Evolutionary conservation across 2,888 invertebrate genomes (phyloP).

Genomic region (Pachymerium ferrugineum): DNA sequence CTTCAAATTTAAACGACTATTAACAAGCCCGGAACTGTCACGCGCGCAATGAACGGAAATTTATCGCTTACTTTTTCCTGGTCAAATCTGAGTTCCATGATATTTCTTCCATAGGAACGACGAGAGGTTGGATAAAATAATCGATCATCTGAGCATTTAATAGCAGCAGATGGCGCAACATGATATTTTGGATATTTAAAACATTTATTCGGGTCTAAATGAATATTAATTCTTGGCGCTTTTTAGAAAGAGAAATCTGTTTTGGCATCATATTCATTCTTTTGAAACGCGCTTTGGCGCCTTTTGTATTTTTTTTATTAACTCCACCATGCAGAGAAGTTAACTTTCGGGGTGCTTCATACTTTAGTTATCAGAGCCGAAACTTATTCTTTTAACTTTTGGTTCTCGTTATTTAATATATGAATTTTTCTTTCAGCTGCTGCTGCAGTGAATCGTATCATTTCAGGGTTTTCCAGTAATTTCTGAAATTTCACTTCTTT

Average conservation of each 20-base stretch:
- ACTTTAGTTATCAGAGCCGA: constrained; percentile 58
- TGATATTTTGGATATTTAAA: no score
- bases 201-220: background rate
- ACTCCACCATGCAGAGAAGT: background rate
- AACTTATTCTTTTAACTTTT: constrained; percentile 56
- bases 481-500: background rate
- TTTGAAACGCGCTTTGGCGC: background rate
- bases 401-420: constrained; percentile 62
- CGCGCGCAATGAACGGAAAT: no score
- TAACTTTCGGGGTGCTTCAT: no score
- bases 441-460: background rate
- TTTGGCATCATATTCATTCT: background rate
- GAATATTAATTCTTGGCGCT: background rate
- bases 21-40: no score
- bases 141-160: no score
- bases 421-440: constrained; percentile 43
- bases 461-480: background rate
- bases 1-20: no score
- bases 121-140: no score
- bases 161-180: no score
- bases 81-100: no score
- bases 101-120: no score
- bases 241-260: no score
- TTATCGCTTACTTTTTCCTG: no score
- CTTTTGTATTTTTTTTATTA: background rate